Base-by-base conservation (phyloP, 2,888 invertebrate genomes). In the Steromphala cineraria region DNA sequence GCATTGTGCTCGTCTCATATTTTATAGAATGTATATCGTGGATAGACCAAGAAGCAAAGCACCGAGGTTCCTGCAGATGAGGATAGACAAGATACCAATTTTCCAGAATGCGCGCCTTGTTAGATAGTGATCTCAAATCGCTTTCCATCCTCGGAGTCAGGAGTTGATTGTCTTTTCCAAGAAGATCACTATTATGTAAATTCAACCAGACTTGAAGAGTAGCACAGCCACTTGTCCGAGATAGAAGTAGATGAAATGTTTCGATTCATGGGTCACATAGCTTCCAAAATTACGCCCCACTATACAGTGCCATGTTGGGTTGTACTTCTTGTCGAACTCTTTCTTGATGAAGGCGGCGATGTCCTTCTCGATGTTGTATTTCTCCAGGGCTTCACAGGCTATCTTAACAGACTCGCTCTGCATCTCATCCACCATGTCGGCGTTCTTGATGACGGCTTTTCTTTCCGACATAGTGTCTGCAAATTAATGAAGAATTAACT, bases 391-490 rank as follows among this genome's bases (percentile, higher is more conserved):
- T 94, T 98, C 98, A 86, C 98, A 99, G 89, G 99, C 99, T 94
- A 98, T 98, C 94, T 99, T 99, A 36, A 99, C 98, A 89, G 99
- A 98, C 94, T 99, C 99, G 94, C 99, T 99, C 95, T 99, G 99
- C 99, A 99, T 99, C 95, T 99, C 99, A 94, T 99, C 99, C 91
- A 98, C 97, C 99, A 99, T 99, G 94, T 99, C 99, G 91, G 99
- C 99, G 96, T 99, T 99, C 95, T 99, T 99, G 94, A 99, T 99
- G 87, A 99, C 99, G 93, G 99, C 99, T 95, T 99, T 99, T 76
- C 91, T 84, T 36, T 91, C 91, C 81, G 89, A 81, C 89, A 89
- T 89, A 15, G 19, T 80, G 31, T 36, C 36, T 36, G 36, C 36
- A 36, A 36, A 36, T 36, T 36, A 36, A 36, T 36, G 2, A 4